These are phyloP conservation scores for Hydroisotoma schaefferi DNA, from an alignment of 2,888 invertebrate genomes.

Conservation along the genomic window DNA sequence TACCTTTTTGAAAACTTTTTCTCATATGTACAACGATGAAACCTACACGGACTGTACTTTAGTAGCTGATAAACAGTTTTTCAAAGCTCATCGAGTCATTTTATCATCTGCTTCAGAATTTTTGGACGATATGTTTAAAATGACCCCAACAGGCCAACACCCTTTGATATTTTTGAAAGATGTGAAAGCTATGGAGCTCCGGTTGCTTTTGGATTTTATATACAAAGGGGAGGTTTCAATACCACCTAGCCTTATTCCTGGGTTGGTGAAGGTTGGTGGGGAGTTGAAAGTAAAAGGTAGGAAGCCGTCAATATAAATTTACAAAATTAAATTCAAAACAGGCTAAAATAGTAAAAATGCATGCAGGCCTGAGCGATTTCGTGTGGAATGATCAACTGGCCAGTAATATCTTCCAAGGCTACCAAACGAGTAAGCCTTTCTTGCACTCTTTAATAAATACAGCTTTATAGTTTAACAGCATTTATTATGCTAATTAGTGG, in stretches of 20 bases:
- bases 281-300: slow-evolving; percentile 35
- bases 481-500: not conserved
- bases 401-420: slow-evolving; percentile 20
- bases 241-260: slow-evolving; percentile 36
- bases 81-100: slow-evolving; percentile 43
- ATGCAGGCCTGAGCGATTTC: slow-evolving; percentile 27
- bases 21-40: slow-evolving; percentile 35
- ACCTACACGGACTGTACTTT: slow-evolving; percentile 39
- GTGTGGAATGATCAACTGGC: slow-evolving; percentile 37
- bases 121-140: slow-evolving; percentile 42
- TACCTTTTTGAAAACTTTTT: slow-evolving; percentile 38
- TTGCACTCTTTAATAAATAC: not conserved
- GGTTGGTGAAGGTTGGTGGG: slow-evolving; percentile 35
- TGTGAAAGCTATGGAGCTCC: slow-evolving; percentile 37
- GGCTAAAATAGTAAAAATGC: not conserved
- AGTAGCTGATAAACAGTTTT: slow-evolving; percentile 38
- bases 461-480: not conserved
- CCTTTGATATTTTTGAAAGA: slow-evolving; percentile 42
- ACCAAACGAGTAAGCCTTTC: slow-evolving; percentile 8
- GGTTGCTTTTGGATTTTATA: slow-evolving; percentile 41
- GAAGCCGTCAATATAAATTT: not conserved
- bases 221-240: slow-evolving; percentile 35
- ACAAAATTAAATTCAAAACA: not conserved
- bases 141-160: slow-evolving; percentile 37
- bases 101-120: slow-evolving; percentile 42